Evolutionary conservation across 2,113 vertebrate genomes (phyloP).

Genomic region (Vireo altiloquus): DNA sequence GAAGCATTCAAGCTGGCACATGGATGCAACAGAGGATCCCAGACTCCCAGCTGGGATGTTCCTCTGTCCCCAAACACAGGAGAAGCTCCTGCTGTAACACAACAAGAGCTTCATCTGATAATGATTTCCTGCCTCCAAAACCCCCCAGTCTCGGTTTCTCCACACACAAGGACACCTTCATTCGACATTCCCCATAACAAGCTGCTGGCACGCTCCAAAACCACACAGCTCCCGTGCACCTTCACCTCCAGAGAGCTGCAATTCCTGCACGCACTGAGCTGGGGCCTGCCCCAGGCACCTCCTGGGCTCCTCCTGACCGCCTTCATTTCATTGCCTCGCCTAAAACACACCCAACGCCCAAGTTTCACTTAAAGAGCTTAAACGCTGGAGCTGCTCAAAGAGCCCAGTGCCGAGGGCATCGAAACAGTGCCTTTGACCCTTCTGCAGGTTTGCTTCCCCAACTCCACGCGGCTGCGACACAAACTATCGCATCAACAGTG

Average conservation of each 20-base stretch:
- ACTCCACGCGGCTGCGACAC: accelerated
- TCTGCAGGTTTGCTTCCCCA: accelerated
- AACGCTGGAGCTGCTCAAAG: accelerated
- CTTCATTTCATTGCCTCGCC: background rate
- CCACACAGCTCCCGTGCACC: background rate
- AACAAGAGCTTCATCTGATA: background rate
- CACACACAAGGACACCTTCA: background rate
- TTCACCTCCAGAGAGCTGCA: background rate
- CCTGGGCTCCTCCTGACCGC: background rate
- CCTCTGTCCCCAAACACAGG: background rate
- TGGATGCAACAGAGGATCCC: accelerated
- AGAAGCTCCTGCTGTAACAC: background rate
- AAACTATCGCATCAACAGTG: accelerated
- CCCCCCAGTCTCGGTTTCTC: background rate
- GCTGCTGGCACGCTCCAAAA: background rate
- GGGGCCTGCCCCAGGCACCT: background rate
- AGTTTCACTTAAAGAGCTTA: too few species aligned
- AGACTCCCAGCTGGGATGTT: too few species aligned
- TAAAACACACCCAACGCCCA: background rate
- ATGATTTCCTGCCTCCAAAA: background rate
- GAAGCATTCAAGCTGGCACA: background rate
- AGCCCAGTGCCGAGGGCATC: accelerated
- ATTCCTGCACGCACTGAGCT: background rate
- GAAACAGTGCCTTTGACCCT: accelerated
- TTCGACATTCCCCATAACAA: background rate